Evolutionary conservation across 2,797 vertebrate genomes (phyloP).

Genomic region (Bryconaethiops microstoma): DNA sequence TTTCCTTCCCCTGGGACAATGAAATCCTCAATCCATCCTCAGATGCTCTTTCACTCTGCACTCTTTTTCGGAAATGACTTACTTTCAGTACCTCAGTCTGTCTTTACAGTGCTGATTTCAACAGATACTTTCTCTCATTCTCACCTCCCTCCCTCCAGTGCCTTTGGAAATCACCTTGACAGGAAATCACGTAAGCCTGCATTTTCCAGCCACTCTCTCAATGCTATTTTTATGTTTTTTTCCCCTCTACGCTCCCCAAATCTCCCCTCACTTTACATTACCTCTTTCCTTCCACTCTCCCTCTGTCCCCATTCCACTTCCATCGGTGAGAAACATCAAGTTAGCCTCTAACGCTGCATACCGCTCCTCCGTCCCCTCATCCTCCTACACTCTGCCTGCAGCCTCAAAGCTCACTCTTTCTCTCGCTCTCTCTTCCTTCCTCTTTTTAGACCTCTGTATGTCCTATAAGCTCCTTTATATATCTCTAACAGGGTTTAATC

Average conservation of each 20-base stretch:
- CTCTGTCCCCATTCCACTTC: constrained; percentile 21
- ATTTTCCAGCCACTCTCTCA: constrained; percentile 28
- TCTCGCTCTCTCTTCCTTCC: constrained; percentile 19
- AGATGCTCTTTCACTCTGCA: constrained; percentile 33
- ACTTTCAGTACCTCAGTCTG: constrained; percentile 19
- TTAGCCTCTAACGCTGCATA: constrained; percentile 18
- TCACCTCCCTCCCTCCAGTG: constrained; percentile 30
- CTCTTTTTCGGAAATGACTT: constrained; percentile 32
- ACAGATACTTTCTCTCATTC: constrained; percentile 23
- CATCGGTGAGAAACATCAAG: constrained; percentile 34
- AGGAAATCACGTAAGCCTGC: background rate
- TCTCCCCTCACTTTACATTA: constrained; percentile 22
- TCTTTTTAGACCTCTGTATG: background rate
- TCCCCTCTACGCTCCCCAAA: background rate
- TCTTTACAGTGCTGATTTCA: constrained; percentile 37
- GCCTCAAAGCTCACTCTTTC: constrained; percentile 31
- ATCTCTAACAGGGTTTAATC: constrained; percentile 24
- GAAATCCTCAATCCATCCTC: constrained; percentile 21
- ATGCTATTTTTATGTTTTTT: constrained; percentile 8
- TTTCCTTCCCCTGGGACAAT: constrained; percentile 25
- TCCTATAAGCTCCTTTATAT: constrained; percentile 20
- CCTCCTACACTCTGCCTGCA: constrained; percentile 32
- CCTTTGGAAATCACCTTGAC: constrained; percentile 4
- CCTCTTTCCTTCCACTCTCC: constrained; percentile 16
- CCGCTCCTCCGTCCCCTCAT: constrained; percentile 2